phyloP scores from a whole-genome alignment of 2,113 vertebrate species.

The Delphinus delphis region DNA sequence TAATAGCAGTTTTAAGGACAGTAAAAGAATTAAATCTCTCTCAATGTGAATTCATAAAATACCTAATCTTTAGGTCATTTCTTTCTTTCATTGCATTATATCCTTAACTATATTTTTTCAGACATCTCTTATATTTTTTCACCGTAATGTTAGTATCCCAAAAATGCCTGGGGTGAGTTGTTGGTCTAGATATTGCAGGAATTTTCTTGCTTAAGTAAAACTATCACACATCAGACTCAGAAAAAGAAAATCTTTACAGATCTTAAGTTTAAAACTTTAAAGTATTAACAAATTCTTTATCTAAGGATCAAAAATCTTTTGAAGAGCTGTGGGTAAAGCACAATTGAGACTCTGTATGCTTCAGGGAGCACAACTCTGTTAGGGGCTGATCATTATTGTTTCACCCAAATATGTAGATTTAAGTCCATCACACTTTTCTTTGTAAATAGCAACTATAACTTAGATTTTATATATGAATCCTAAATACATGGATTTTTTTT shows the following conservation, averaged over 20 bases:
- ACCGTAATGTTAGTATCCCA: background rate
- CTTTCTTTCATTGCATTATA: background rate
- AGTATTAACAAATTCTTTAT: conserved; percentile 83
- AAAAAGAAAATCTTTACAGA: conserved; percentile 74
- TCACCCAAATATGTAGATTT: background rate
- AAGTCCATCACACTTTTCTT: background rate
- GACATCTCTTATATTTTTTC: background rate
- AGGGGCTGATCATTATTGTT: conserved; percentile 12
- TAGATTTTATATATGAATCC: background rate
- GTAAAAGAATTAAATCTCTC: background rate
- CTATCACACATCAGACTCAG: conserved; percentile 67
- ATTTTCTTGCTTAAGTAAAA: conserved; percentile 79
- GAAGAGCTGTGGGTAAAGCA: conserved; percentile 74
- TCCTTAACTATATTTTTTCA: background rate
- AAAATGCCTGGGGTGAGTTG: conserved; percentile 49
- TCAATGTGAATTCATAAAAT: background rate
- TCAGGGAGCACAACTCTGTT: conserved; percentile 54
- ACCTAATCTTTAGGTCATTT: background rate
- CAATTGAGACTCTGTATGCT: conserved; percentile 55
- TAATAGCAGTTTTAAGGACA: background rate
- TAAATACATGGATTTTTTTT: background rate
- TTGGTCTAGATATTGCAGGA: conserved; percentile 3
- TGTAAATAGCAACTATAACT: background rate
- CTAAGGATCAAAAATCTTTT: conserved; percentile 81
- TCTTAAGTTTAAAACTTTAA: conserved; percentile 80